These are phyloP conservation scores for Bryconaethiops microstoma DNA, from an alignment of 2,797 vertebrate genomes.

Conservation along the genomic window DNA sequence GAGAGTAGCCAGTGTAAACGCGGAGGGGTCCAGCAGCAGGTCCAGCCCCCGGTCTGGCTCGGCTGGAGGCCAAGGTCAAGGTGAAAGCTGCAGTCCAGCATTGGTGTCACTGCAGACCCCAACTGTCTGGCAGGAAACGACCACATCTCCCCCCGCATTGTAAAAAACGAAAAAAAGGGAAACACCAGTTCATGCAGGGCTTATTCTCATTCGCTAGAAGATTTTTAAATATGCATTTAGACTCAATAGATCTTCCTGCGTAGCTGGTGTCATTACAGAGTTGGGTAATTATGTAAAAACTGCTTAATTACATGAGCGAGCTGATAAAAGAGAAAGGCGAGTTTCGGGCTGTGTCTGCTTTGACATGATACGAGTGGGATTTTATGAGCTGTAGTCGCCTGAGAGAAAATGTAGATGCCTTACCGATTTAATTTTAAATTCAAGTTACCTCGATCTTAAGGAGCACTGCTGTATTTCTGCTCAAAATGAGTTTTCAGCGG, in stretches of 20 bases:
- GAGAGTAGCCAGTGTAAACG: background rate
- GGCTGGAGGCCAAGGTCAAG: conserved; percentile 98
- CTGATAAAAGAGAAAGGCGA: background rate
- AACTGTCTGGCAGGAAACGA: conserved; percentile 62
- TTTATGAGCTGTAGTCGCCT: background rate
- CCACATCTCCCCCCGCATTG: conserved; percentile 49
- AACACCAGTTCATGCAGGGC: background rate
- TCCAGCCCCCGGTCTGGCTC: conserved; percentile 75
- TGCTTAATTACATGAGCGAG: conserved; percentile 38
- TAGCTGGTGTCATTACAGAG: background rate
- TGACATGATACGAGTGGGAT: background rate
- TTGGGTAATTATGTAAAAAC: conserved; percentile 37
- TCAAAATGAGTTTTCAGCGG: background rate
- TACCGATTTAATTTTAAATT: background rate
- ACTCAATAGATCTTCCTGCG: conserved; percentile 29
- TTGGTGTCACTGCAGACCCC: conserved; percentile 70
- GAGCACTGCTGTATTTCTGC: background rate
- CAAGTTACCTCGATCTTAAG: background rate
- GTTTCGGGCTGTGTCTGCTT: conserved; percentile 38
- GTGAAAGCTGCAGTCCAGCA: conserved; percentile 88
- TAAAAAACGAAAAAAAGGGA: conserved; percentile 44
- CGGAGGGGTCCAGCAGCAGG: conserved; percentile 56
- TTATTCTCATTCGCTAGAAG: conserved; percentile 4
- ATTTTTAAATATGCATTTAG: background rate
- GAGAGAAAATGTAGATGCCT: background rate